A percentile compares a stretch with the other conserved stretches of the same genome.
Conservation (phyloP, 2,113 vertebrate species). For the Urocitellus parryii region DNA sequence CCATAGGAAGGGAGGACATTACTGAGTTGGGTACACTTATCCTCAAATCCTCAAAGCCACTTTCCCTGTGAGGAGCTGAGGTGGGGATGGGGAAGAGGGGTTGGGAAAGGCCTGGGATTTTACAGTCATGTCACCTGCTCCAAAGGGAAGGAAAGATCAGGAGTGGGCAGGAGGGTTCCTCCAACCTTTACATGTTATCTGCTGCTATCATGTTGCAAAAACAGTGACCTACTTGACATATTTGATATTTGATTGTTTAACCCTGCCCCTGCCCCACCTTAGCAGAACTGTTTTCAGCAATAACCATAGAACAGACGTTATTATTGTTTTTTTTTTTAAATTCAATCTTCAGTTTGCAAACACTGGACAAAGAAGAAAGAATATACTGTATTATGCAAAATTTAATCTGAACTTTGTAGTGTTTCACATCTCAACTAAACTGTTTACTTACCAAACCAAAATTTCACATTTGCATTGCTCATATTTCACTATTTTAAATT, state of each 20-base stretch:
- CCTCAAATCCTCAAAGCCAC: background rate
- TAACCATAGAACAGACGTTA: background rate
- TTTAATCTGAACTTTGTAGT: background rate
- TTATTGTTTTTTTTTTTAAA: background rate
- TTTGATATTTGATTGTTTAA: background rate
- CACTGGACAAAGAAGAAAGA: background rate
- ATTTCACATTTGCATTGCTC: background rate
- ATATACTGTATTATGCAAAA: background rate
- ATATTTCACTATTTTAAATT: background rate
- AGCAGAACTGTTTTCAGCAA: background rate
- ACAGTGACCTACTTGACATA: background rate
- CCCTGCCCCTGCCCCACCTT: background rate
- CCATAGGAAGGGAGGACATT: background rate
- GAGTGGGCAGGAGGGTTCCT: background rate
- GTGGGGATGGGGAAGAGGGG: background rate
- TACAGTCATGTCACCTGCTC: background rate
- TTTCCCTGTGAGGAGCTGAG: background rate
- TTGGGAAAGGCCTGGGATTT: background rate
- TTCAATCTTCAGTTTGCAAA: slow-evolving; percentile 1
- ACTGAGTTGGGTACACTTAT: background rate
- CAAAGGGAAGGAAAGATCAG: background rate
- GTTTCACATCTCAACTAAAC: background rate
- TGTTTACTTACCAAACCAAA: background rate
- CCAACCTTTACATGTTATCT: background rate
- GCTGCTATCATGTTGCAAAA: background rate